Conservation (phyloP, 1,140 invertebrate genomes). For the Zaprionus camerounensis region DNA sequence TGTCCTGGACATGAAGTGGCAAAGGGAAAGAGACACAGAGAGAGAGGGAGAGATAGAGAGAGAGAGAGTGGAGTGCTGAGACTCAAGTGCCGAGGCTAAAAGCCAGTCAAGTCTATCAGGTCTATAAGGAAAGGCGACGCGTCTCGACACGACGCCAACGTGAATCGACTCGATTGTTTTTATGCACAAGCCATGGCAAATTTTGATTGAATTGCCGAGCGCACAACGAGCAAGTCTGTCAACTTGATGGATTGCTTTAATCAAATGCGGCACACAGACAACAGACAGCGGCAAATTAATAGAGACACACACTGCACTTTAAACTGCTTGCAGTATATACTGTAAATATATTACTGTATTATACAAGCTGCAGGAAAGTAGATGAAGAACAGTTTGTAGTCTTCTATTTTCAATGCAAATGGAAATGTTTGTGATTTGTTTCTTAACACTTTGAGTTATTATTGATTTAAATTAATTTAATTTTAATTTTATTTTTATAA, state of each 20-base stretch:
- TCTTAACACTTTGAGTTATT: too few relatives aligned
- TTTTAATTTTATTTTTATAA: too few relatives aligned
- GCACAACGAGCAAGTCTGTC: slow-evolving; percentile 11
- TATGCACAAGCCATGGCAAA: slow-evolving; percentile 66
- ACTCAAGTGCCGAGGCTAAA: slow-evolving; percentile 50
- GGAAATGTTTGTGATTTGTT: too few relatives aligned
- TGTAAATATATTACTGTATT: neutral
- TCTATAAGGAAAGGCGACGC: slow-evolving; percentile 23
- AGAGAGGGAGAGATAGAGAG: neutral
- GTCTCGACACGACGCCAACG: slow-evolving; percentile 44
- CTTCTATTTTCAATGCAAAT: too few relatives aligned
- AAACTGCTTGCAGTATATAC: neutral
- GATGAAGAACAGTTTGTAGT: too few relatives aligned
- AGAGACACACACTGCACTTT: neutral
- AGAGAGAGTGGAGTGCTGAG: neutral
- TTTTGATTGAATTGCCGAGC: slow-evolving; percentile 73
- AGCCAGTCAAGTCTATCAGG: slow-evolving; percentile 41
- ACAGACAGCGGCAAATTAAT: neutral
- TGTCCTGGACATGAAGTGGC: slow-evolving; percentile 53
- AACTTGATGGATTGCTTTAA: slow-evolving; percentile 72
- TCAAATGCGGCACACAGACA: slow-evolving; percentile 49
- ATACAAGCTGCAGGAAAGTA: too few relatives aligned
- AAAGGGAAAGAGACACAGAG: slow-evolving; percentile 11
- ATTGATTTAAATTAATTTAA: too few relatives aligned
- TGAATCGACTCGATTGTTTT: slow-evolving; percentile 68